Base-by-base conservation (phyloP, 2,797 vertebrate genomes). In the Thripadectes ignobilis region DNA sequence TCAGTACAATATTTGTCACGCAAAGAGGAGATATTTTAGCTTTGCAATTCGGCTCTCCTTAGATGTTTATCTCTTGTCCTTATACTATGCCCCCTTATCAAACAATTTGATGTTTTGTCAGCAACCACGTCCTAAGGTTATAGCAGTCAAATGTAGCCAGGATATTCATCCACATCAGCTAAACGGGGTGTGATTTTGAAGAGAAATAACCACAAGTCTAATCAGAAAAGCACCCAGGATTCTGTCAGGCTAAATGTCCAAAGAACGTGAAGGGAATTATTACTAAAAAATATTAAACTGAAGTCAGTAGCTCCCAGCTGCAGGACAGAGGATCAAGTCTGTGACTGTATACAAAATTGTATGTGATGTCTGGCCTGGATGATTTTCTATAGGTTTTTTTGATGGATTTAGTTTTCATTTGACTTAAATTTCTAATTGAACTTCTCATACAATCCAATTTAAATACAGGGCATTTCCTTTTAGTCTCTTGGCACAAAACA, bases 141-240 rank as follows among this genome's bases (percentile, higher is more conserved):
- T 69, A 82, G 51, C 43, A 80, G 85, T 96, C 93, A 96, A 92
- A 95, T 73, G 80, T 93, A 94, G 76, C 57, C 78, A 73, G 74
- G 57, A 30, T 94, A 73, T 86, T 95, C 65, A 94, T 81, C 73
- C 43, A 80, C 69, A 88, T 89, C 92, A 97, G 83, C 77, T 94
- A 96, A 96, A 96, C 76, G 34, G 93, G 24, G n/a, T 95, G 67
- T 85, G 93, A 90, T 72, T 86, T 94, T 90, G 74, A 93, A 90
- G n/a, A 61, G 62, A 88, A 91, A 65, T 77, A 88, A 75, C 46
- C 34, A 49, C 41, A 71, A 49, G 65, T 39, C 41, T 85, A 46
- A 55, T 77, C 68, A 85, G 67, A 79, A 93, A 87, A 89, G 15
- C 30, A 58, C 23, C 57, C 59, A 85, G 71, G 17, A 61, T 68